These are phyloP conservation scores for Merops nubicus DNA, from an alignment of 2,113 vertebrate genomes.

Conservation along the genomic window DNA sequence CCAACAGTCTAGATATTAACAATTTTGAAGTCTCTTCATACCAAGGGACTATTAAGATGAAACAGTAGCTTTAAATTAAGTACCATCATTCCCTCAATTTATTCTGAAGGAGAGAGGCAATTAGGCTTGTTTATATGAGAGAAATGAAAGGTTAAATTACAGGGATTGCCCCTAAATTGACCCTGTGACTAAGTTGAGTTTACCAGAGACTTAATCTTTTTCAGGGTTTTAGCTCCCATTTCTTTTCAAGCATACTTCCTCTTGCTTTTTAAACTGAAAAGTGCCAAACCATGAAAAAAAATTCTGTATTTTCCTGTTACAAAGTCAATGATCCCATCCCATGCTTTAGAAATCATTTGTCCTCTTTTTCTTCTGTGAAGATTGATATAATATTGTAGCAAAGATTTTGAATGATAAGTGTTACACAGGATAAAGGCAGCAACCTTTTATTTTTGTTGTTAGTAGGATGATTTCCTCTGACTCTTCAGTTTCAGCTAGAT, in stretches of 20 bases:
- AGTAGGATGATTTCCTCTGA: neutral
- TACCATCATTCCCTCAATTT: conserved; percentile 22
- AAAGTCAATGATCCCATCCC: conserved; percentile 16
- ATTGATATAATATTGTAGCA: neutral
- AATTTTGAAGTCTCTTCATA: conserved; percentile 13
- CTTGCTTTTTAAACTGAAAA: neutral
- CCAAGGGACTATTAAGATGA: conserved; percentile 33
- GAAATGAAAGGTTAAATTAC: conserved; percentile 44
- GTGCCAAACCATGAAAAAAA: neutral
- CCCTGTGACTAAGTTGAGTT: neutral
- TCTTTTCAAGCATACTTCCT: neutral
- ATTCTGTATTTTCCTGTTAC: neutral
- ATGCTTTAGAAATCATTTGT: neutral
- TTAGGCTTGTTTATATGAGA: conserved; percentile 52
- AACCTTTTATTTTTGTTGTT: neutral
- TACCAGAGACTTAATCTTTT: neutral
- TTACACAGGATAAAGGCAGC: neutral
- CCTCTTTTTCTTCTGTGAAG: neutral
- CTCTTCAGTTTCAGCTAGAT: neutral
- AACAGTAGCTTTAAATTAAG: conserved; percentile 43
- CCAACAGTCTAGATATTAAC: neutral
- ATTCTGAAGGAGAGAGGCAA: conserved; percentile 52
- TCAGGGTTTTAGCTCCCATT: neutral
- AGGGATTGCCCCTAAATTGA: conserved; percentile 23
- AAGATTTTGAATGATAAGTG: neutral